phyloP scores from a whole-genome alignment of 2,888 invertebrate species.

The Steinernema scapterisci region DNA sequence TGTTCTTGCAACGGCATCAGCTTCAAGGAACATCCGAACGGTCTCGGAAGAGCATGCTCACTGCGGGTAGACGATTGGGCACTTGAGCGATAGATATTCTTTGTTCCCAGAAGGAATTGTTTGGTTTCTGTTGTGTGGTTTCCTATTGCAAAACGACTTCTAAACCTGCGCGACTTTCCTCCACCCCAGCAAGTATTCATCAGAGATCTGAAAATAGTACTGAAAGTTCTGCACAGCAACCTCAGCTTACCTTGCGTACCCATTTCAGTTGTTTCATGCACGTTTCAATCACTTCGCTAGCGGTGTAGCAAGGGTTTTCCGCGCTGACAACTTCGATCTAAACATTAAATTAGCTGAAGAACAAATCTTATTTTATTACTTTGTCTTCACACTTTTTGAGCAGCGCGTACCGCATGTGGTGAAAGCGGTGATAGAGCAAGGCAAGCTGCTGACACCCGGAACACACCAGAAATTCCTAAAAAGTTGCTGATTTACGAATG shows the following conservation, averaged over 20 bases:
- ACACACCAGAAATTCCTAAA: constrained; percentile 24
- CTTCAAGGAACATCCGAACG: no score
- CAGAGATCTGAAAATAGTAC: constrained; percentile 29
- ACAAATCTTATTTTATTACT: background rate
- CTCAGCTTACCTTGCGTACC: background rate
- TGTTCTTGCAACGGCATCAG: no score
- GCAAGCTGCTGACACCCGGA: constrained; percentile 1
- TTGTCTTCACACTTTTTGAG: constrained; percentile 27
- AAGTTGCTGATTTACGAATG: background rate
- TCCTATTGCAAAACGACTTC: background rate
- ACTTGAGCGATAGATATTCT: no score
- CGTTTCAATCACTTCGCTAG: background rate
- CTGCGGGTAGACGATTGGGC: no score
- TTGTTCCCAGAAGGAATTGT: no score
- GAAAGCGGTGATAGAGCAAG: background rate
- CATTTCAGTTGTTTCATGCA: constrained; percentile 9
- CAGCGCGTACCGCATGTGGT: constrained; percentile 27
- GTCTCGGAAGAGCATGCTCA: no score
- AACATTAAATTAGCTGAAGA: background rate
- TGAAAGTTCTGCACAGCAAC: background rate
- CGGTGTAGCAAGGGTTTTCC: background rate
- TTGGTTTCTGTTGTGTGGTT: background rate
- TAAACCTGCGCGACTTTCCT: constrained; percentile 29
- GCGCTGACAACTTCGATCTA: background rate
- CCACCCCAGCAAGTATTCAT: constrained; percentile 36